Conservation (phyloP, 2,113 vertebrate species). For the Chionodraco myersi region DNA sequence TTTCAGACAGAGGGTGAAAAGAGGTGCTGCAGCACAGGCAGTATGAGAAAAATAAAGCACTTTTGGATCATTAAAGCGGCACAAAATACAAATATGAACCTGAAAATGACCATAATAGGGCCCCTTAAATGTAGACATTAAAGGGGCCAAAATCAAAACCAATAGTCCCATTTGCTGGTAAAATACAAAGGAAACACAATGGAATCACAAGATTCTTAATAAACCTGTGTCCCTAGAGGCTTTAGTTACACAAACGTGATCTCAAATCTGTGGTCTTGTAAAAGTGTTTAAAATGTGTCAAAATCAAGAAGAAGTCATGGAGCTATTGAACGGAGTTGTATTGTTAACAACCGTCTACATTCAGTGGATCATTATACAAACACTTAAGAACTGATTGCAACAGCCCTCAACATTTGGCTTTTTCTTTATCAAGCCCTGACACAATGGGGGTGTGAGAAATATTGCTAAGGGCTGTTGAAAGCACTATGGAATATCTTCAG, state of each 20-base stretch:
- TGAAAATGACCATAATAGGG: too few relatives aligned
- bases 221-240: not conserved
- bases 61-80: too few relatives aligned
- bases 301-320: too few relatives aligned
- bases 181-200: not conserved
- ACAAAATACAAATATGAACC: too few relatives aligned
- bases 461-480: constrained; percentile 1
- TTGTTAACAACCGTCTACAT: not conserved
- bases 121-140: too few relatives aligned
- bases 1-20: too few relatives aligned
- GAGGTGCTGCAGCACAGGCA: too few relatives aligned
- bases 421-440: not conserved
- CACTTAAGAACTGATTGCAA: not conserved
- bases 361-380: not conserved
- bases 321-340: too few relatives aligned
- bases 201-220: not conserved
- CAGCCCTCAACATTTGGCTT: not conserved
- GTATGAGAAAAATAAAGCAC: too few relatives aligned
- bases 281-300: not conserved
- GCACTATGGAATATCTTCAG: not conserved
- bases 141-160: too few relatives aligned
- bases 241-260: not conserved
- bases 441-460: not conserved
- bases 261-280: not conserved
- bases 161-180: too few relatives aligned